Percentiles rank a stretch among this genome's conserved stretches.
Evolutionary conservation across 2,888 invertebrate species (phyloP).

Genomic region (Cerceris rybyensis): DNA sequence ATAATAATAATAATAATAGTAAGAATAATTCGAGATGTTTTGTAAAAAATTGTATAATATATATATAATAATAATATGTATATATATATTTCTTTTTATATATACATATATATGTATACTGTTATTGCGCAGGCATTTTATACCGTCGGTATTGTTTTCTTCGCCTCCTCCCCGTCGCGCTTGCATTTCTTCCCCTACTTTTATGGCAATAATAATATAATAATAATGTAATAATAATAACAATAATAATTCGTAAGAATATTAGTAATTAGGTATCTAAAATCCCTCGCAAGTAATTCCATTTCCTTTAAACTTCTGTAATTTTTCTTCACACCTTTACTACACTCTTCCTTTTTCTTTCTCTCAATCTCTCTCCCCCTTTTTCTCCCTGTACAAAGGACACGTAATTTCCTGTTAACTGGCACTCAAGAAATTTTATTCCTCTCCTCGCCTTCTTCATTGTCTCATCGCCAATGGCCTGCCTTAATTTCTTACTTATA

Average conservation of each 20-base stretch:
- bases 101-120: conserved; percentile 50
- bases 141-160: conserved; percentile 46
- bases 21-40: conserved; percentile 59
- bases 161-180: conserved; percentile 36
- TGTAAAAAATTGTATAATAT: conserved; percentile 60
- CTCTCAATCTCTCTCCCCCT: conserved; percentile 19
- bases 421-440: background rate
- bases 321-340: conserved; percentile 6
- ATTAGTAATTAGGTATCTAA: conserved; percentile 49
- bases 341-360: background rate
- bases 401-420: conserved; percentile 26
- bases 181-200: conserved; percentile 49
- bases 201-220: conserved; percentile 48
- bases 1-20: no score
- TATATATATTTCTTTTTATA: conserved; percentile 24
- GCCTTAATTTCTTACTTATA: conserved; percentile 7
- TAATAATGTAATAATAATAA: conserved; percentile 43
- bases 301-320: conserved; percentile 1
- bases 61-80: conserved; percentile 27
- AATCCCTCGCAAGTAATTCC: conserved; percentile 35
- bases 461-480: conserved; percentile 27
- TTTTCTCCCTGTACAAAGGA: conserved; percentile 57
- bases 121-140: conserved; percentile 63
- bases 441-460: background rate
- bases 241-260: conserved; percentile 58